A percentile compares a stretch with the other conserved stretches of the same genome.
Evolutionary conservation across 2,888 invertebrate species (phyloP).

Genomic region (Psylliodes chrysocephalus): DNA sequence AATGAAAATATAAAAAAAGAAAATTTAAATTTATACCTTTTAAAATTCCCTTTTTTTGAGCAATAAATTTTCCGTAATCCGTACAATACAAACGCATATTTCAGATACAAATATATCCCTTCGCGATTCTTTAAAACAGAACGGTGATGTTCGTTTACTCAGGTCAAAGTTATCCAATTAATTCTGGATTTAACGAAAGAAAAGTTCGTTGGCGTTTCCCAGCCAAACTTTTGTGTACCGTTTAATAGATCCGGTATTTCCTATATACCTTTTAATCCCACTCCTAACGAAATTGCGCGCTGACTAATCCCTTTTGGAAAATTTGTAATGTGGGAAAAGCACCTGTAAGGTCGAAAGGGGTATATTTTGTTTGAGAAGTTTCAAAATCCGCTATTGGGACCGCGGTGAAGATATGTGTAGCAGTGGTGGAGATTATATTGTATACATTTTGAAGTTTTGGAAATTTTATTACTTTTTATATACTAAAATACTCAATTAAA

Average conservation of each 20-base stretch:
- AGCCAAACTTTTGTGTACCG: slow-evolving; percentile 28
- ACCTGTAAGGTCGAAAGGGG: slow-evolving; percentile 1
- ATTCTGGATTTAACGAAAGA: slow-evolving; percentile 28
- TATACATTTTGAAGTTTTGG: no score
- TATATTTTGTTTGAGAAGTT: not conserved
- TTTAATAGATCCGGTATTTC: slow-evolving; percentile 36
- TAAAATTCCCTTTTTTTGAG: no score
- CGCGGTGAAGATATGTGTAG: not conserved
- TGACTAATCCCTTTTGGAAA: slow-evolving; percentile 33
- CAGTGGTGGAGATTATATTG: not conserved
- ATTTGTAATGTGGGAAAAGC: slow-evolving; percentile 29
- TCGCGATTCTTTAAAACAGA: not conserved
- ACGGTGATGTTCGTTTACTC: not conserved
- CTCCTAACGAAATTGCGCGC: slow-evolving; percentile 30
- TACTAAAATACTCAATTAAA: no score
- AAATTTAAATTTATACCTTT: no score
- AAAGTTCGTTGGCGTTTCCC: slow-evolving; percentile 27
- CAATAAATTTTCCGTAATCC: no score
- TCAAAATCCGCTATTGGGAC: not conserved
- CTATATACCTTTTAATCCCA: slow-evolving; percentile 29
- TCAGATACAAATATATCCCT: not conserved
- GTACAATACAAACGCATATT: not conserved
- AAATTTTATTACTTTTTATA: no score
- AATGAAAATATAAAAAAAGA: no score
- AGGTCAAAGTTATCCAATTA: slow-evolving; percentile 34